These are phyloP conservation scores for Cantharis rustica DNA, from an alignment of 2,888 invertebrate species.

Conservation along the genomic window DNA sequence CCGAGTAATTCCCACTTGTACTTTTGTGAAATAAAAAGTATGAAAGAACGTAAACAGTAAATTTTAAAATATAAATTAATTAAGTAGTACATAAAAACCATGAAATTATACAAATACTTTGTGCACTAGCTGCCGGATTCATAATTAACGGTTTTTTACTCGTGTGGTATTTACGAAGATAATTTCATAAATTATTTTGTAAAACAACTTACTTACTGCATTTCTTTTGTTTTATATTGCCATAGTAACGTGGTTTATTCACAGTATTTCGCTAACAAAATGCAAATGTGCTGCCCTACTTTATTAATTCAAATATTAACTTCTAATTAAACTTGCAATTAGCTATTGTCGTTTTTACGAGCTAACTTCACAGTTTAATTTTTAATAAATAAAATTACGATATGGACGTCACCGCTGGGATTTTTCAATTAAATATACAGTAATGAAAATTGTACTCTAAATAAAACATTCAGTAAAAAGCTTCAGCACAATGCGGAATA, in stretches of 20 bases:
- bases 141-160: not conserved
- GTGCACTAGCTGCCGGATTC: not conserved
- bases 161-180: not conserved
- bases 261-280: not conserved
- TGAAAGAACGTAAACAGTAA: not conserved
- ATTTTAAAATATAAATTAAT: not conserved
- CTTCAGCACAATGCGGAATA: not conserved
- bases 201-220: not conserved
- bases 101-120: not conserved
- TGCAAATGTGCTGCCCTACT: not conserved
- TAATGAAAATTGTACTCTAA: not conserved
- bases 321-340: not conserved
- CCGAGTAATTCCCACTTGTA: not conserved
- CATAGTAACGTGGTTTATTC: not conserved
- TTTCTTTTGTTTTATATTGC: not conserved
- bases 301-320: not conserved
- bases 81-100: not conserved
- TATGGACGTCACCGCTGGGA: not conserved
- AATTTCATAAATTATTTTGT: not conserved
- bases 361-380: not conserved
- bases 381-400: not conserved
- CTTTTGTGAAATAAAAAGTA: not conserved
- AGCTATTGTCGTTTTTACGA: not conserved
- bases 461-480: not conserved
- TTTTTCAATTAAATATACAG: not conserved